phyloP scores from a whole-genome alignment of 2,888 invertebrate species.

The Drosophila tripunctata region DNA sequence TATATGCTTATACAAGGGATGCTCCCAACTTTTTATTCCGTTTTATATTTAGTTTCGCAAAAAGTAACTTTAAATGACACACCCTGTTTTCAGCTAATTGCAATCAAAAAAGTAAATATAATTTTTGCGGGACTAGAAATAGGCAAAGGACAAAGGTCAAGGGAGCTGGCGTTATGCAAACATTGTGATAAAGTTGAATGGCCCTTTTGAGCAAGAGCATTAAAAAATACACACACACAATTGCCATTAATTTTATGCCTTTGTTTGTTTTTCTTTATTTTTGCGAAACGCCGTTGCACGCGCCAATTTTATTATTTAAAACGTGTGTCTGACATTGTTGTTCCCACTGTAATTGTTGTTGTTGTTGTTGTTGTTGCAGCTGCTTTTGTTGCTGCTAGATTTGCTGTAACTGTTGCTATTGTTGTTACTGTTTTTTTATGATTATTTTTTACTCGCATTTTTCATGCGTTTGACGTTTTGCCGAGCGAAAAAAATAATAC shows the following conservation, averaged over 20 bases:
- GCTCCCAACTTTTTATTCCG: no score
- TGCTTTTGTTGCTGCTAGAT: constrained; percentile 42
- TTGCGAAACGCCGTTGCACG: constrained; percentile 20
- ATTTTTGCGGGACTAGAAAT: neutral
- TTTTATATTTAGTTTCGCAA: no score
- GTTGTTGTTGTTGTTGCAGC: constrained; percentile 25
- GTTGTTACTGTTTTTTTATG: constrained; percentile 22
- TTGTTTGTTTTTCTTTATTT: constrained; percentile 37
- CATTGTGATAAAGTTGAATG: constrained; percentile 18
- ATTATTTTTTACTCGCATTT: constrained; percentile 47
- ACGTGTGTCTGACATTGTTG: constrained; percentile 57
- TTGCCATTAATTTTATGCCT: constrained; percentile 52
- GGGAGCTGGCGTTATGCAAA: constrained; percentile 21
- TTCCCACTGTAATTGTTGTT: constrained; percentile 23
- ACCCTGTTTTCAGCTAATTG: no score
- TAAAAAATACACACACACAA: constrained; percentile 18
- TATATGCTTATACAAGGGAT: no score
- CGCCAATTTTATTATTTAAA: constrained; percentile 58
- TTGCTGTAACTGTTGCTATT: constrained; percentile 49
- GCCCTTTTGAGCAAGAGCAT: constrained; percentile 8
- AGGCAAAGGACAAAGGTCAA: constrained; percentile 3
- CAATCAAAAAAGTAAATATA: neutral
- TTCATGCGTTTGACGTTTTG: constrained; percentile 72
- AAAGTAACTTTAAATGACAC: neutral
- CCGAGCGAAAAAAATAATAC: constrained; percentile 12